Conservation (phyloP, 2,888 invertebrate genomes). For the Drosophila tripunctata region DNA sequence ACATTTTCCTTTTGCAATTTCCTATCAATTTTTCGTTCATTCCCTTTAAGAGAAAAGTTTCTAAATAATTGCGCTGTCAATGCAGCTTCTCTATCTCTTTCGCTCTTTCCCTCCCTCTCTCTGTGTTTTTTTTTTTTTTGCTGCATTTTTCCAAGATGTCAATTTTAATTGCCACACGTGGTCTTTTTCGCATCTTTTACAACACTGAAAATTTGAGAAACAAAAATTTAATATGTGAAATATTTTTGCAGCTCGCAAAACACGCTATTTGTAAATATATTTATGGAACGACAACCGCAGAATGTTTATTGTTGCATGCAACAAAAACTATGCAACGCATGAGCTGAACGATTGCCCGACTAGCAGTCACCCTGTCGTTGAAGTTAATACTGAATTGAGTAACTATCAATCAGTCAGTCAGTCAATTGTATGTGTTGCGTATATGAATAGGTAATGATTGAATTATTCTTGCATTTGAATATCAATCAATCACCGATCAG, state of each 20-base stretch:
- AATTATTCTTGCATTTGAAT: no score
- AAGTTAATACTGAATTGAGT: not conserved
- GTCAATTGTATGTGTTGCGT: no score
- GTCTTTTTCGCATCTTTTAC: not conserved
- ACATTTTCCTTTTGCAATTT: no score
- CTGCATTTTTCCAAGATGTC: no score
- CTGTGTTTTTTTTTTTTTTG: no score
- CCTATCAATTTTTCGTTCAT: no score
- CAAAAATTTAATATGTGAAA: slow-evolving; percentile 26
- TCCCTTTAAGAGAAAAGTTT: no score
- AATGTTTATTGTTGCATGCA: slow-evolving; percentile 29
- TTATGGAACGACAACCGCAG: slow-evolving; percentile 34
- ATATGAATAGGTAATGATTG: no score
- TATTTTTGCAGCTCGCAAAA: slow-evolving; percentile 35
- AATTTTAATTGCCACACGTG: not conserved
- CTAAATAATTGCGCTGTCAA: no score
- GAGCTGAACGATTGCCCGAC: not conserved
- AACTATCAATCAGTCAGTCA: not conserved
- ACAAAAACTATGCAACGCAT: not conserved
- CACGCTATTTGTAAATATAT: slow-evolving; percentile 22
- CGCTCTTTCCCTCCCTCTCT: no score
- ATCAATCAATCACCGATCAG: not conserved
- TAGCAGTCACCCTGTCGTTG: not conserved
- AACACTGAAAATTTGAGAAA: slow-evolving; percentile 14
- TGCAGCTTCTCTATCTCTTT: no score